Base-by-base conservation (phyloP, 2,888 invertebrate species). In the Sphaeridia pumilis region DNA sequence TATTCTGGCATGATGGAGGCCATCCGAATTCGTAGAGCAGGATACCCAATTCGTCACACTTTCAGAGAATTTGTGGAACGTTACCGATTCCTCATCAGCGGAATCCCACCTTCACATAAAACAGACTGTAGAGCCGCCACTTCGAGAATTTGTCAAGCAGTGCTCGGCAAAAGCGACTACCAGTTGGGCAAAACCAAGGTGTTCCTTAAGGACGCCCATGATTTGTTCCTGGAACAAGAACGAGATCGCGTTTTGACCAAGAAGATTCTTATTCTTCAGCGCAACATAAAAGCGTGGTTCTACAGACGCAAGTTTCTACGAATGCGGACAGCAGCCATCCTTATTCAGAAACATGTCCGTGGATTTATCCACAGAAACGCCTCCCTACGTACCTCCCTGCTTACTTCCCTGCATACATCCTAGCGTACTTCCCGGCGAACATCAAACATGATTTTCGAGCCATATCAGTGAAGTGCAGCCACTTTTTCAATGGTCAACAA, bases 1-100 rank as follows among this genome's bases (percentile, higher is more conserved):
- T 98, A 98, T 70, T 97, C 97, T 0, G 98, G 98, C 57, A 98
- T 99, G 97, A 95, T 99, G 95, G 98, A 98, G 73, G 98, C 98
- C 0, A 98, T 98, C 59, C 77, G 95, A 65, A 98, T 99, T 66
- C 78, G 97, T 58, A 77, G 95, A 67, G 95, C 97, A 14, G 98
- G 98, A 12, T 99, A 98, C 72, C 98, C 98, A 0, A 97, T 99
- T 63, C 77, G 98, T 24, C 97, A 98, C 70, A 86, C 86, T 47
- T 99, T 97, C 70, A 78, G 80, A 50, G 93, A 95, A 68, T 99
- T 99, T 69, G 95, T 98, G 0, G 93, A 95, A 69, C 76, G 97
- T 61, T 98, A 97, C 70, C 76, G 97, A 51, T 89, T 97, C 69
- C 78, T 98, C 44, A 89, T 94, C 59, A 79, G 86, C 3, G 92